Evolutionary conservation across 2,888 invertebrate genomes (phyloP), one percentile per base, ranked within the genome.

Genomic region (Lordiphosa andalusiaca): DNA sequence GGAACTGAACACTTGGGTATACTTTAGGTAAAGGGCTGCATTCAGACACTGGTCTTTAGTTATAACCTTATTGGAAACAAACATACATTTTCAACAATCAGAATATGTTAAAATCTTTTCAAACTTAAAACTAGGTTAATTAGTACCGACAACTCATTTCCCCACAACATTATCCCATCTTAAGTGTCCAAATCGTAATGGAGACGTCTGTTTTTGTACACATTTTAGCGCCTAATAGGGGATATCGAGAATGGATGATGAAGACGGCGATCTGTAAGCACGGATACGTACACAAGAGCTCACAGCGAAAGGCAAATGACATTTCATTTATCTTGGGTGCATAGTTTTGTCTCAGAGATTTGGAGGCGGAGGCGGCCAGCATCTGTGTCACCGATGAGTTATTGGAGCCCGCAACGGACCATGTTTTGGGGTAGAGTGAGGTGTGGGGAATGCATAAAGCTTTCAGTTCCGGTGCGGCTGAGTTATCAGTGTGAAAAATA

Each of bases 401-500:
- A 70, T 70, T 56, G 66, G 37, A 47, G 53, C 54, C 37, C 33
- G 58, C 40, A 44, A 23, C 38, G 54, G 47, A 35, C 62, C 54
- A 38, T 53, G 61, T 61, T 36, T 30, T 10, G 30, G 30, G 40
- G 33, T 19, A 23, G 44, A 6, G 6, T 30, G 30, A 6, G 16
- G 25, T 13, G 21, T 13, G 36, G 21, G 6, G 16, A 30, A 12
- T 6, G 12, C 37, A 36, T 25, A 68, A 62, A 68, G 67, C 67
- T 72, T 60, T 75, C 60, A 65, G 76, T 84, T 78, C 85, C 78
- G 85, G 80, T 60, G 74, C 51, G 53, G 38, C 35, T 38, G 38
- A 62, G 64, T 75, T 84, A 84, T 78, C 78, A 65, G 49, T 57
- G 55, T 78, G 76, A 82, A 66, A 67, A 69, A 70, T 84, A 61